phyloP scores from a whole-genome alignment of 2,797 vertebrate genomes.

The Danio aesculapii region DNA sequence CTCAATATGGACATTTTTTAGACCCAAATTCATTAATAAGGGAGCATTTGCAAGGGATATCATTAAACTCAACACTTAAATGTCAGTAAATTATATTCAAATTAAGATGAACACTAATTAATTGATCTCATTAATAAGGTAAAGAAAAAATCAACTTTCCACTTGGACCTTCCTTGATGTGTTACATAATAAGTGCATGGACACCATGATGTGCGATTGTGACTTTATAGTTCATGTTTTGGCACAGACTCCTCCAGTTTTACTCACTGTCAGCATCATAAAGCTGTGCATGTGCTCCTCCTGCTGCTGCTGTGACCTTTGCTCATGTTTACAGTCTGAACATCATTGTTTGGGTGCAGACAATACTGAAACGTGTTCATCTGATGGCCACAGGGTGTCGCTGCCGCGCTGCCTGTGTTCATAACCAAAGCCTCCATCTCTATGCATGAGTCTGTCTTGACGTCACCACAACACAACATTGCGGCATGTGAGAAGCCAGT shows the following conservation, averaged over 20 bases:
- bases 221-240: background rate
- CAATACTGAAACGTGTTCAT: background rate
- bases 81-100: too few species aligned
- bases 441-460: conserved; percentile 41
- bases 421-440: conserved; percentile 29
- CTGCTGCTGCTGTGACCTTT: background rate
- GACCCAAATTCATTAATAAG: too few species aligned
- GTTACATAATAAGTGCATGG: background rate
- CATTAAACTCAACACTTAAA: too few species aligned
- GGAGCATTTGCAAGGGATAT: too few species aligned
- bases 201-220: background rate
- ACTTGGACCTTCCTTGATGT: background rate
- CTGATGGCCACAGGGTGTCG: conserved; percentile 29
- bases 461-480: conserved; percentile 57
- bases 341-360: background rate
- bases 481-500: conserved; percentile 42
- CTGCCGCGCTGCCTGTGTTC: conserved; percentile 6
- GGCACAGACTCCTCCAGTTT: too few species aligned
- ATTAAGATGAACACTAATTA: too few species aligned
- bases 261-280: background rate
- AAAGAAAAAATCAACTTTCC: background rate
- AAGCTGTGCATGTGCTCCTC: background rate
- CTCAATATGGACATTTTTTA: too few species aligned
- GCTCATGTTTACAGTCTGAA: background rate
- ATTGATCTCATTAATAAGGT: too few species aligned